Evolutionary conservation across 2,797 vertebrate species (phyloP).

Genomic region (Crocodylus rhombifer): DNA sequence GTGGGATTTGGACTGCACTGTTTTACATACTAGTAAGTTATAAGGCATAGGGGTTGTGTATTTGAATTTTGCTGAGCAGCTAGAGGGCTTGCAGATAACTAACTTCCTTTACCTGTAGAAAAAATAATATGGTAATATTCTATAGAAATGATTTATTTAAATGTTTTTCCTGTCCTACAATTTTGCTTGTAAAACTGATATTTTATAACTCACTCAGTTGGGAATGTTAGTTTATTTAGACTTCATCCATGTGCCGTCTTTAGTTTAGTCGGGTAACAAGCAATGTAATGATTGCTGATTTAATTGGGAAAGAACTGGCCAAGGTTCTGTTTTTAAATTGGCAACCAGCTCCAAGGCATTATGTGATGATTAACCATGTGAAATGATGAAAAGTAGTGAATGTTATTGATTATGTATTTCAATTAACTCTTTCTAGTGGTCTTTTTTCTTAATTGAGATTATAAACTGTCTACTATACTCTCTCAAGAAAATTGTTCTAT

Average conservation of each 20-base stretch:
- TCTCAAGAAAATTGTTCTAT: not conserved
- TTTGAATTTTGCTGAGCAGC: not conserved
- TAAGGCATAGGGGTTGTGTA: not conserved
- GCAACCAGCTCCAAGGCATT: conserved; percentile 2
- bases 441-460: not conserved
- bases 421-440: not conserved
- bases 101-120: not conserved
- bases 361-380: not conserved
- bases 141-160: not conserved
- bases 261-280: not conserved
- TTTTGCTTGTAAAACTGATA: not conserved
- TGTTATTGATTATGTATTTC: not conserved
- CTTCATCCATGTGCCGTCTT: not conserved
- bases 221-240: not conserved
- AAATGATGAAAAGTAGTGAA: not conserved
- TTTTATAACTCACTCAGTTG: not conserved
- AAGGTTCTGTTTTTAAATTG: conserved; percentile 23
- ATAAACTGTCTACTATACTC: not conserved
- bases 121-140: not conserved
- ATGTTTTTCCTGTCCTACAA: not conserved
- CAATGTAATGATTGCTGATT: not conserved
- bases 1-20: not conserved
- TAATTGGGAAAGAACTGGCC: not conserved
- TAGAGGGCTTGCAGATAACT: not conserved
- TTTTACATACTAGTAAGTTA: not conserved